These are phyloP conservation scores for Drosophila quinaria DNA, from an alignment of 2,888 invertebrate genomes.

Conservation along the genomic window DNA sequence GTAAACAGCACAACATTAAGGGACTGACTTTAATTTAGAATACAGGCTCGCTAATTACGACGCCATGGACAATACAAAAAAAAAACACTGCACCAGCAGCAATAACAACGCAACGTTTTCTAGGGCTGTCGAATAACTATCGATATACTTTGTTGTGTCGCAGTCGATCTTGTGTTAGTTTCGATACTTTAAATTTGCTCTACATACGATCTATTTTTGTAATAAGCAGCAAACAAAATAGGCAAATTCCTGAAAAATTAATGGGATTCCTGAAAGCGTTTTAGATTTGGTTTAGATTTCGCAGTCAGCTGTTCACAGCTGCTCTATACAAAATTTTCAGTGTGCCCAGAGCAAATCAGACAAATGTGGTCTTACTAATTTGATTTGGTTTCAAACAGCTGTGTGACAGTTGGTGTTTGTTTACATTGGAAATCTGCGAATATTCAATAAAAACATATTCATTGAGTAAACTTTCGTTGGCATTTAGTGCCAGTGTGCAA, in stretches of 20 bases:
- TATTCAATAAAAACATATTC: no score
- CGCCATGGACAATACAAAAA: constrained; percentile 31
- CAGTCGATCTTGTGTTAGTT: constrained; percentile 29
- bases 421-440: no score
- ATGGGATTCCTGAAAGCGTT: no score
- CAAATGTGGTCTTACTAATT: no score
- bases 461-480: no score
- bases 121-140: constrained; percentile 48
- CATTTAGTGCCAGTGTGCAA: no score
- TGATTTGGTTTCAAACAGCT: no score
- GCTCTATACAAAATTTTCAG: no score
- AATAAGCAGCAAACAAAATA: neutral
- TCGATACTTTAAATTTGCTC: neutral
- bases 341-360: no score
- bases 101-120: constrained; percentile 58
- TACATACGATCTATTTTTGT: neutral
- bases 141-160: constrained; percentile 38
- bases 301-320: no score
- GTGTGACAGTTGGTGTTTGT: no score
- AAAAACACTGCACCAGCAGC: constrained; percentile 34
- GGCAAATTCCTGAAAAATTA: neutral
- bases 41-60: constrained; percentile 34
- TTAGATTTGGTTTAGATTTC: no score
- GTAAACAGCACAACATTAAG: constrained; percentile 8
- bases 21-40: constrained; percentile 35